phyloP scores from a whole-genome alignment of 1,140 invertebrate genomes.

The Rhynchophorus ferrugineus region DNA sequence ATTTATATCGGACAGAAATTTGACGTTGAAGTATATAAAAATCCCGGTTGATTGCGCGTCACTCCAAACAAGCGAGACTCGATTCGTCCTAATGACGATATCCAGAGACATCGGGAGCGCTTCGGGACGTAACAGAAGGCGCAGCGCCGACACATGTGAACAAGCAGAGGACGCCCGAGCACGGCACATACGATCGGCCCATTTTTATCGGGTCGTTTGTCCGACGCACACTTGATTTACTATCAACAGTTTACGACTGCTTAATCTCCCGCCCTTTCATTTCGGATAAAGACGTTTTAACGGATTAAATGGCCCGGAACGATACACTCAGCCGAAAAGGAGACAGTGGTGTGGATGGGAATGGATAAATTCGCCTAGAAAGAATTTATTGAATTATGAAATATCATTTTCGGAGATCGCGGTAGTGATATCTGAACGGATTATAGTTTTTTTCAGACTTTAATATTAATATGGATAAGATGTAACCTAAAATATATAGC shows the following conservation, averaged over 20 bases:
- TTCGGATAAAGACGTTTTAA: conserved; percentile 8
- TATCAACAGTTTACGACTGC: conserved; percentile 19
- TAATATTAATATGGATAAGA: too few relatives aligned
- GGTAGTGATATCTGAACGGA: too few relatives aligned
- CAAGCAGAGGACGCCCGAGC: conserved; percentile 16
- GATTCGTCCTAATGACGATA: conserved; percentile 17
- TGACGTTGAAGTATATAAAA: too few relatives aligned
- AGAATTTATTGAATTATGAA: too few relatives aligned
- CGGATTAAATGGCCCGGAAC: conserved; percentile 10
- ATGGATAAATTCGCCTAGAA: too few relatives aligned
- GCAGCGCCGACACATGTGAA: conserved; percentile 18
- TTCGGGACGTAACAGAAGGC: conserved; percentile 19
- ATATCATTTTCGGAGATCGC: too few relatives aligned
- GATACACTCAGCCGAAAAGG: too few relatives aligned
- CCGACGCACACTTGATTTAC: conserved; percentile 18
- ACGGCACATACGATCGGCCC: conserved; percentile 18
- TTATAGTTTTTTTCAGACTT: too few relatives aligned
- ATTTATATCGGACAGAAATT: too few relatives aligned
- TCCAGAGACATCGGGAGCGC: conserved; percentile 13
- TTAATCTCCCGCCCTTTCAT: conserved; percentile 8
- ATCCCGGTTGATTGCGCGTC: background rate
- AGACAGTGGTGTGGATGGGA: too few relatives aligned
- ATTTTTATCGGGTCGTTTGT: conserved; percentile 17
- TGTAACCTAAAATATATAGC: too few relatives aligned
- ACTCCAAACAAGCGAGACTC: conserved; percentile 14